Base-by-base conservation (phyloP, 2,113 vertebrate genomes). In the Dicentrarchus labrax region DNA sequence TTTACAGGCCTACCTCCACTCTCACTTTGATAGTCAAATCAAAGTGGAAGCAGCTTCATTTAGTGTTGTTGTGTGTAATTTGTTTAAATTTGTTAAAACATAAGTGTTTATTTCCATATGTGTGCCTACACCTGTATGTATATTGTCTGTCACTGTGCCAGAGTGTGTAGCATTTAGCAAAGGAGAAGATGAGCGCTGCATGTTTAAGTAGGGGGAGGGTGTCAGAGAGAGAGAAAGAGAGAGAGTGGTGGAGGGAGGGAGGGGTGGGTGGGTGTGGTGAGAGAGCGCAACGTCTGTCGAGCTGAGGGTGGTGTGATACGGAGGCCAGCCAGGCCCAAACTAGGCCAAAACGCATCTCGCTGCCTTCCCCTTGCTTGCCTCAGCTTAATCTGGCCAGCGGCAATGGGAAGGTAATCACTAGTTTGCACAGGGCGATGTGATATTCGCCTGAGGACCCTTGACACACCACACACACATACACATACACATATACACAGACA, bases 261-360 rank as follows among this genome's bases (percentile, higher is more conserved):
- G 79, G 57, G 84, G 87, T 68, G 30, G 48, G 83, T 84, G 86
- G 87, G 81, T 81, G 78, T 84, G 84, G 69, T 53, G 86, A 79
- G 78, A 54, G 85, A 24, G 93, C 89, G 95, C 94, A 95, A 91
- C 92, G 95, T 95, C 96, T 95, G 95, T 90, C 21, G 91, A 89
- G 89, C 82, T 57, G 64, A 91, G 80, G 91, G 96, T 97, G 96
- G 96, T 95, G 96, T 96, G 97, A 97, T 96, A 95, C 94, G 94
- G 94, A 86, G 92, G 94, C 94, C 95, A 84, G 93, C 85, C 84
- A 95, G 95, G 96, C 85, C 81, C 95, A 90, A 93, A 92, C 89
- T 92, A 92, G 92, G 88, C 91, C 93, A 93, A 82, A 81, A 59
- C 84, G 61, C 62, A 30, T 80, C 75, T 77, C 77, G 8, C 88